Base-by-base conservation (phyloP, 1,140 invertebrate species). In the Drosophila virilis region DNA sequence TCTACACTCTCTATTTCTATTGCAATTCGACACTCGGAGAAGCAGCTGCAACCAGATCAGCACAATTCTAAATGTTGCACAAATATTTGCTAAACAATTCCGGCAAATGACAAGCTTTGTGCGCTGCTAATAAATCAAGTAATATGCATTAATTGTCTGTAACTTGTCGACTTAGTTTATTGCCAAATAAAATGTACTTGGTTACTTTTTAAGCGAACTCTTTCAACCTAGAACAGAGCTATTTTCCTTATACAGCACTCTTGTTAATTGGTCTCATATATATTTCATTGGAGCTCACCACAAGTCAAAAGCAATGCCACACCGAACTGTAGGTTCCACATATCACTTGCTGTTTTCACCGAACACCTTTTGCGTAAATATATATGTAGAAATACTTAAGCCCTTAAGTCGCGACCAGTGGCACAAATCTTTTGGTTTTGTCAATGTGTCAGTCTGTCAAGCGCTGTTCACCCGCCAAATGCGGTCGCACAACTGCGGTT, bases 401-500 rank as follows among this genome's bases (percentile, higher is more conserved):
- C 57, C 46, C 43, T 60, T 37, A 67, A 67, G 52, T 33, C 28
- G 4, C 52, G 35, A 61, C 13, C 55, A 61, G 17, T 51, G 52
- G 7, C 45, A 57, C 48, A 78, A 78, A 66, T 67, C 70, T 42
- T 33, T 42, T 8, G 48, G 48, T 50, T 81, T 73, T 45, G 57
- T 17, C 40, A 17, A 45, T 35, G 15, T 59, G 73, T 57, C 65
- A 50, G 73, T 40, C 32, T 60, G 45, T 54, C 57, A 62, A 57
- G 60, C 46, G 73, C 43, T 80, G 77, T 69, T 85, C 61, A 51
- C 82, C 77, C 81, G 81, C 77, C 78, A 69, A 84, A 85, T 77
- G 81, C 81, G 78, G 82, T 71, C 81, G 67, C 82, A 74, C 81
- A 85, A 84, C 81, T 84, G 81, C 69, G 81, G 81, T 78, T 64